These are phyloP conservation scores for Saturnia japonica DNA, from an alignment of 2,888 invertebrate genomes.

Conservation along the genomic window DNA sequence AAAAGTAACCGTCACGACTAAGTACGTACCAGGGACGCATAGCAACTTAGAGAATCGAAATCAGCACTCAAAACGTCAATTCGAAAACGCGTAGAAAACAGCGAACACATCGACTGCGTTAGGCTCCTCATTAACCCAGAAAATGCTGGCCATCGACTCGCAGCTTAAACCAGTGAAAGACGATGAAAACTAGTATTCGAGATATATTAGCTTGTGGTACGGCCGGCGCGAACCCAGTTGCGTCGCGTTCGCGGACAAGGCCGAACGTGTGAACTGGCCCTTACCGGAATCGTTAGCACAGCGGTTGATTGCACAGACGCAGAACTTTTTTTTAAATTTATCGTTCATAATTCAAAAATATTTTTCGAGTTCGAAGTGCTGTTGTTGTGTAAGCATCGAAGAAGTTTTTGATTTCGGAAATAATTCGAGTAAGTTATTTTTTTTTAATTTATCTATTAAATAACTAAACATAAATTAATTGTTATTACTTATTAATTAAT, in stretches of 20 bases:
- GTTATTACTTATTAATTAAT: neutral
- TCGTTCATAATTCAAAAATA: no score
- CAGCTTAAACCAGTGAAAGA: slow-evolving; percentile 73
- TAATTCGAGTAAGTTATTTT: slow-evolving; percentile 9
- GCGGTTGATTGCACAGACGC: neutral
- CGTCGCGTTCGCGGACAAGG: slow-evolving; percentile 47
- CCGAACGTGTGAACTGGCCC: slow-evolving; percentile 43
- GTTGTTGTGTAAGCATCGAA: slow-evolving; percentile 5
- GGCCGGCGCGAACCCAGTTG: slow-evolving; percentile 50
- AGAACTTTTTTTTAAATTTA: neutral
- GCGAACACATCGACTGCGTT: slow-evolving; percentile 55
- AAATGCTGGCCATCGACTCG: slow-evolving; percentile 61
- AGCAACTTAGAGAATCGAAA: slow-evolving; percentile 53
- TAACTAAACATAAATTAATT: neutral
- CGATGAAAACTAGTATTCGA: slow-evolving; percentile 75
- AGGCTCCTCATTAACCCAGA: slow-evolving; percentile 79
- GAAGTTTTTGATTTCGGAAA: slow-evolving; percentile 12
- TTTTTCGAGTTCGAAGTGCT: slow-evolving; percentile 15
- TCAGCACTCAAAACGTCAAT: slow-evolving; percentile 59
- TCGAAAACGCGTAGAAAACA: slow-evolving; percentile 78
- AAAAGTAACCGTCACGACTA: slow-evolving; percentile 24
- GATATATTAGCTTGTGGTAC: slow-evolving; percentile 68
- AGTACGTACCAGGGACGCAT: slow-evolving; percentile 65
- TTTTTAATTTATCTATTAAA: neutral
- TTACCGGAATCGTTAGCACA: slow-evolving; percentile 33